Conservation (phyloP, 1,140 invertebrate genomes). For the Rhizoglyphus robini region DNA sequence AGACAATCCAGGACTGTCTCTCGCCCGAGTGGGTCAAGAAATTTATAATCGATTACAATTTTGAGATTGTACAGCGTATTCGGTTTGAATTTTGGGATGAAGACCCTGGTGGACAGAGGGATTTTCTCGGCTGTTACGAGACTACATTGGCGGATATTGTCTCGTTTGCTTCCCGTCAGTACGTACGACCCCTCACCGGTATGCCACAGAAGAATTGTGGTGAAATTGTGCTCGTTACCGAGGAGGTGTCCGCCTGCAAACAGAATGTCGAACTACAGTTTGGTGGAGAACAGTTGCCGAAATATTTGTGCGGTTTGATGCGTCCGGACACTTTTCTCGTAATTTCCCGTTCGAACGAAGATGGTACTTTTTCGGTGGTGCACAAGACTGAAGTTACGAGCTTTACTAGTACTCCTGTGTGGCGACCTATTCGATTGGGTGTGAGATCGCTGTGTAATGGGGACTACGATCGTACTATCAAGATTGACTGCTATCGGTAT, state of each 20-base stretch:
- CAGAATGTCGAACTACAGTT: constrained; percentile 39
- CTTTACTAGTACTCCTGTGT: constrained; percentile 42
- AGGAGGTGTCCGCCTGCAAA: constrained; percentile 39
- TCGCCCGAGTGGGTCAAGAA: constrained; percentile 43
- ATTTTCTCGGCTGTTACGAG: constrained; percentile 40
- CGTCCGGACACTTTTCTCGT: constrained; percentile 43
- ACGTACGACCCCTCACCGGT: constrained; percentile 27
- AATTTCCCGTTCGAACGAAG: constrained; percentile 22
- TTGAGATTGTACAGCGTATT: constrained; percentile 38
- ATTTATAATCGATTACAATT: constrained; percentile 40
- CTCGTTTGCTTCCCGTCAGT: constrained; percentile 30
- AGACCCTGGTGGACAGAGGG: constrained; percentile 32
- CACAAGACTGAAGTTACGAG: constrained; percentile 43
- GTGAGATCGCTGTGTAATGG: constrained; percentile 44
- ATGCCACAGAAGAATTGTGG: constrained; percentile 4
- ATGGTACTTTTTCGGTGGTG: constrained; percentile 36
- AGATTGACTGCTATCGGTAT: constrained; percentile 26
- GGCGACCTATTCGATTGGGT: constrained; percentile 43
- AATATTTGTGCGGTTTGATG: constrained; percentile 42
- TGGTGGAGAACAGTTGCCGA: constrained; percentile 36
- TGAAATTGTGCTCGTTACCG: constrained; percentile 34
- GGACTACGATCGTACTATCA: constrained; percentile 41
- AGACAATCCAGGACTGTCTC: constrained; percentile 40
- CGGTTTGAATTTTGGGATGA: constrained; percentile 31
- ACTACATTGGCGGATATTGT: constrained; percentile 42